A percentile compares a stretch with the other conserved stretches of the same genome.
Evolutionary conservation across 2,888 invertebrate genomes (phyloP).

Genomic region (Archips xylosteana): DNA sequence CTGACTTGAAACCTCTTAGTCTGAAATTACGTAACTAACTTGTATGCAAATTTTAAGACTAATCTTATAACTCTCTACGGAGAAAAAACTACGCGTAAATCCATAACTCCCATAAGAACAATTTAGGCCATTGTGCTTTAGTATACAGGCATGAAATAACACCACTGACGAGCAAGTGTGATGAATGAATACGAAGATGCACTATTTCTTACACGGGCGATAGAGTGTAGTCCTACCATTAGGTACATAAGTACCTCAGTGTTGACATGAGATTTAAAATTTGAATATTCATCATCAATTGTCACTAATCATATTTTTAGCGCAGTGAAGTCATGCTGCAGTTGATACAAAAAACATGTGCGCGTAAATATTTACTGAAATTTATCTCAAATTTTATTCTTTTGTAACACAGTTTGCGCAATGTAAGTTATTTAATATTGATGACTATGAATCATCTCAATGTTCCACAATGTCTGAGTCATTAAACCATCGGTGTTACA

Average conservation of each 20-base stretch:
- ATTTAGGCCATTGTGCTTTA: too few species aligned
- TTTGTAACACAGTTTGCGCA: conserved; percentile 8
- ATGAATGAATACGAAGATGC: too few species aligned
- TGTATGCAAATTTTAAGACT: too few species aligned
- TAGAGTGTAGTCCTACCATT: too few species aligned
- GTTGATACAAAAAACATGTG: not conserved
- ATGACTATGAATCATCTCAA: conserved; percentile 22
- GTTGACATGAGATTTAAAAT: conserved; percentile 13
- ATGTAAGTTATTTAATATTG: conserved; percentile 11
- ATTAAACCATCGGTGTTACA: not conserved
- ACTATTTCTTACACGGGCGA: too few species aligned
- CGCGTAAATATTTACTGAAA: conserved; percentile 18
- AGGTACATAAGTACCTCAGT: not conserved
- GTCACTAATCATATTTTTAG: conserved; percentile 15
- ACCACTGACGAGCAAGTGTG: too few species aligned
- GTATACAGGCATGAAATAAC: too few species aligned
- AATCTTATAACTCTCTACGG: too few species aligned
- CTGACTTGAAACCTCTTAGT: too few species aligned
- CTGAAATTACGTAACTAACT: too few species aligned
- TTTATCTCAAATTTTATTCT: conserved; percentile 9
- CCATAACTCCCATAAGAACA: too few species aligned
- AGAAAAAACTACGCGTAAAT: too few species aligned
- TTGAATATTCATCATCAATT: conserved; percentile 12
- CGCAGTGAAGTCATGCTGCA: conserved; percentile 1
- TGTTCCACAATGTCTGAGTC: conserved; percentile 18